A percentile compares a stretch with the other conserved stretches of the same genome.
These are phyloP conservation scores for Lepidurus arcticus DNA, from an alignment of 1,140 invertebrate genomes.

Conservation along the genomic window DNA sequence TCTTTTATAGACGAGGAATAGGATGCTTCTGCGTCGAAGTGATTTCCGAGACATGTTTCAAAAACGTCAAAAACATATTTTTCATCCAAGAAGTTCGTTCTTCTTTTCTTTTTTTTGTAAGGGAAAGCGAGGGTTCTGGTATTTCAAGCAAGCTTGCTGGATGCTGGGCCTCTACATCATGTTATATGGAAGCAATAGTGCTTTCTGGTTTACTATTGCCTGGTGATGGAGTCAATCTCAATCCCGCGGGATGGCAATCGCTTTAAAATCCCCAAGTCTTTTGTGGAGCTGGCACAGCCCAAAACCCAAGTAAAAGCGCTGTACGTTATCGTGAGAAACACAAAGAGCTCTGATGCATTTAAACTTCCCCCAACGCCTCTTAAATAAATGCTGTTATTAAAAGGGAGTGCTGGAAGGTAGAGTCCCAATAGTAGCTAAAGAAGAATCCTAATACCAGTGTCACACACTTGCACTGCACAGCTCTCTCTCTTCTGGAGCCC, in stretches of 20 bases:
- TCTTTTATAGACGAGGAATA: background rate
- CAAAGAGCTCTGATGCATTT: conserved; percentile 7
- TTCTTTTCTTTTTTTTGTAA: background rate
- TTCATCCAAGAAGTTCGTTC: background rate
- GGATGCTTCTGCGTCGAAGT: background rate
- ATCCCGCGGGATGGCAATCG: conserved; percentile 16
- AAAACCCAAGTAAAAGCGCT: background rate
- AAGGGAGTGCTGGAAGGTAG: background rate
- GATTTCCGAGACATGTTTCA: background rate
- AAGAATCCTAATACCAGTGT: background rate
- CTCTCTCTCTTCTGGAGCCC: too few species aligned
- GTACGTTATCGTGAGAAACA: conserved; percentile 16
- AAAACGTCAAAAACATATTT: background rate
- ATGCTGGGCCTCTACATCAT: background rate
- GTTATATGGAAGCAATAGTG: background rate
- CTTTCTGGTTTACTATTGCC: background rate
- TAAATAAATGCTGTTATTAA: conserved; percentile 22
- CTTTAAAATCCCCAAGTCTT: conserved; percentile 22
- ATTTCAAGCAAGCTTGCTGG: background rate
- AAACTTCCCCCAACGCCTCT: conserved; percentile 1
- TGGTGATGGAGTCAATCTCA: conserved; percentile 8
- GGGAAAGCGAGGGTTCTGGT: background rate
- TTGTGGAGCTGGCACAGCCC: background rate
- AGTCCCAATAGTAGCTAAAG: background rate
- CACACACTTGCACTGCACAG: background rate